A percentile compares a stretch with the other conserved stretches of the same genome.
These are phyloP conservation scores for Upupa epops DNA, from an alignment of 2,113 vertebrate species.

Conservation along the genomic window DNA sequence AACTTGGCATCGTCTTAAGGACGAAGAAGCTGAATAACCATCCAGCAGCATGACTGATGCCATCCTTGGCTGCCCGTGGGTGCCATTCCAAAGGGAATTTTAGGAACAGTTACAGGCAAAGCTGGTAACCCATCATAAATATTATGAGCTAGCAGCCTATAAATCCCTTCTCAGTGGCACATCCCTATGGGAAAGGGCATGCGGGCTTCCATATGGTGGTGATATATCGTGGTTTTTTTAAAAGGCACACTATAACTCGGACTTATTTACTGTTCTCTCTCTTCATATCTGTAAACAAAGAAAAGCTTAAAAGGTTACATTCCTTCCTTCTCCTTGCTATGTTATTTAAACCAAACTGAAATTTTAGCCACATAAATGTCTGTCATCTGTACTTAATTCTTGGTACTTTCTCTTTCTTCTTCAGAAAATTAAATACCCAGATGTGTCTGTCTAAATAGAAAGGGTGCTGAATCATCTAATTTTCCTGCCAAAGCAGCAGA, in stretches of 20 bases:
- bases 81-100: conserved; percentile 34
- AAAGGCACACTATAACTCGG: not conserved
- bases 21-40: not conserved
- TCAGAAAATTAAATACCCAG: conserved; percentile 56
- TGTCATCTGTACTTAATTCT: conserved; percentile 36
- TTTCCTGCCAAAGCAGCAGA: conserved; percentile 41
- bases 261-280: conserved; percentile 38
- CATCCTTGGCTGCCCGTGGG: not conserved
- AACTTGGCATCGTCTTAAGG: not conserved
- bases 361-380: conserved; percentile 13
- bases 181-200: conserved; percentile 21
- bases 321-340: conserved; percentile 15
- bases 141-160: conserved; percentile 20
- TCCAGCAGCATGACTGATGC: not conserved
- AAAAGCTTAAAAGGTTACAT: conserved; percentile 58
- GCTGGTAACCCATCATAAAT: conserved; percentile 3
- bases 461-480: not conserved
- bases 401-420: conserved; percentile 26
- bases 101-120: not conserved
- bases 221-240: conserved; percentile 43
- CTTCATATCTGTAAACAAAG: conserved; percentile 31
- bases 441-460: conserved; percentile 36
- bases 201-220: conserved; percentile 35
- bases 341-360: conserved; percentile 32
- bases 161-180: conserved; percentile 34